Base-by-base conservation (phyloP, 2,888 invertebrate species). In the Trissoscelio sp. region DNA sequence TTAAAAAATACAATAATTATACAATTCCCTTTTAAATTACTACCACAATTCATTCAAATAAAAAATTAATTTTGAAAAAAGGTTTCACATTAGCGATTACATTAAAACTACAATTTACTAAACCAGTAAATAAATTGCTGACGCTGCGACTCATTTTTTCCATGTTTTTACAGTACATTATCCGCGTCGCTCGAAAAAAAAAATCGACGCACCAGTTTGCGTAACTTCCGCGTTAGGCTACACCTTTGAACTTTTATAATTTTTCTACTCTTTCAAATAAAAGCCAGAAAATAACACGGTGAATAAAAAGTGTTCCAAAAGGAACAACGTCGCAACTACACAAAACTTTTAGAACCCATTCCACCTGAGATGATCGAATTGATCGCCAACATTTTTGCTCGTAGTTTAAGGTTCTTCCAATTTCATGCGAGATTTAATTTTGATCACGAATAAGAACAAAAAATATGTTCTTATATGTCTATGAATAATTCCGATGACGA, bases 181-280 rank as follows among this genome's bases (percentile, higher is more conserved):
- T 24, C 24, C 24, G 24, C 6, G 24, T 24, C 24, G 24, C 24
- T n/a, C 24, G 24, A 24, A 24, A 24, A 4, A 24, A 24, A 24
- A 24, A 3, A 24, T 24, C n/a, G n/a, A n/a, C 6, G 6, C 24
- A 5, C 6, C 24, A 24, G 3, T 24, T 5, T 24, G 3, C 6
- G 24, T 24, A 24, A 24, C 24, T 24, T 24, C 24, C 24, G 24
- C 3, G 24, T 7, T 34, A 34, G 4, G 1, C 34, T 34, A 86
- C 83, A 86, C 75, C 87, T 88, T 88, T 86, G 86, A 88, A 88
- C 87, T 88, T 88, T 88, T 88, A 88, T 88, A 88, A 88, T 86
- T 88, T 88, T 88, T 88, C 87, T 88, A 88, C 87, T 87, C 86
- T 88, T 86, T 83, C 83, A 84, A 81, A 84, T 82, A 86, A 87